Percentiles rank a stretch among this genome's conserved stretches.
These are phyloP conservation scores for Sinohyriopsis cumingii DNA, from an alignment of 2,888 invertebrate species.

Conservation along the genomic window DNA sequence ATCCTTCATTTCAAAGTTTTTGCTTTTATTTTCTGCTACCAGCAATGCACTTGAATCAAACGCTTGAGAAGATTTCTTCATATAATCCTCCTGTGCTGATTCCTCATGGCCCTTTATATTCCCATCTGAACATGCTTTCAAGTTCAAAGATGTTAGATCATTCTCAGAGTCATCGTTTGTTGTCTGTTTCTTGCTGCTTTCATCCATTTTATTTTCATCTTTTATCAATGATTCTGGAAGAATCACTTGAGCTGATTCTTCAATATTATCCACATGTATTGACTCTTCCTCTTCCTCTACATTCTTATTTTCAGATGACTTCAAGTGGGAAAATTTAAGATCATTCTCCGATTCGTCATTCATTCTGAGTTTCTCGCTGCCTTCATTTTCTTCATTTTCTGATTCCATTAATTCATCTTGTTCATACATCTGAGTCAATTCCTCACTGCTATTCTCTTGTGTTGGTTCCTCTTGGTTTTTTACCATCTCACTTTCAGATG, in stretches of 20 bases:
- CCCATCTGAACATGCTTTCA: too few species aligned
- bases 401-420: too few species aligned
- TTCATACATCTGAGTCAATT: too few species aligned
- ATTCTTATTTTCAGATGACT: constrained; percentile 2
- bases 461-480: too few species aligned
- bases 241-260: too few species aligned
- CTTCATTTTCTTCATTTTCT: not conserved
- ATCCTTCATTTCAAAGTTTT: constrained; percentile 12
- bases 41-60: not conserved
- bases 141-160: too few species aligned
- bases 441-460: too few species aligned
- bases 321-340: constrained; percentile 14
- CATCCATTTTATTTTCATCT: not conserved
- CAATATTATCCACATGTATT: not conserved
- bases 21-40: not conserved
- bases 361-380: too few species aligned
- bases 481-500: too few species aligned
- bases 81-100: not conserved
- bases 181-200: not conserved
- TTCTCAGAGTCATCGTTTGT: too few species aligned
- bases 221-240: constrained; percentile 2
- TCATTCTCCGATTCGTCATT: not conserved
- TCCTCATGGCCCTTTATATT: constrained; percentile 3
- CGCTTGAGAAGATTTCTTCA: too few species aligned
- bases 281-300: not conserved